Evolutionary conservation across 2,113 vertebrate genomes (phyloP).

Genomic region (Syrmaticus mikado): DNA sequence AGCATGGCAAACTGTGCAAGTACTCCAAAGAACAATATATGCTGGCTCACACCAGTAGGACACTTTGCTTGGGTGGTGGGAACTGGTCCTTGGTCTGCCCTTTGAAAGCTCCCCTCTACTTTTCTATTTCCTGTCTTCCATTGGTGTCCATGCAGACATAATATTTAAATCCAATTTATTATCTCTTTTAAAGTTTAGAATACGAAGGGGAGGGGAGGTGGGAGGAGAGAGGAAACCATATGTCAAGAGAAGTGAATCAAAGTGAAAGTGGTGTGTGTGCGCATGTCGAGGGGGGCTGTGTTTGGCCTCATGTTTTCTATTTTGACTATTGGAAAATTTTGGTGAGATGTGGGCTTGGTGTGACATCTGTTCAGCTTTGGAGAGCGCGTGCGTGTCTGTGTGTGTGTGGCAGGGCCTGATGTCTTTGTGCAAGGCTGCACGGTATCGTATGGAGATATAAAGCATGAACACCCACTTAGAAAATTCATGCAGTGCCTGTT

Average conservation of each 20-base stretch:
- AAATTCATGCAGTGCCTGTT: neutral
- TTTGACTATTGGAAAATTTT: slow-evolving; percentile 9
- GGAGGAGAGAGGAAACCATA: slow-evolving; percentile 3
- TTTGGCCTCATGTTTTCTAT: neutral
- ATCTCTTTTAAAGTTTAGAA: neutral
- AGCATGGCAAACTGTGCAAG: neutral
- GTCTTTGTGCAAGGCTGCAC: neutral
- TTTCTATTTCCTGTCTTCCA: neutral
- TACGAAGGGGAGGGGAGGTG: neutral
- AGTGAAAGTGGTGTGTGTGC: slow-evolving; percentile 10
- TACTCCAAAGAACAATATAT: neutral
- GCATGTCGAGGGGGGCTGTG: neutral
- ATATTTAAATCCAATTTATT: neutral
- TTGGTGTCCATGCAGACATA: neutral
- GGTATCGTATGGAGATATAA: neutral
- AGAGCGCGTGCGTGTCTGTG: accelerated
- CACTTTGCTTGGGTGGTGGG: neutral
- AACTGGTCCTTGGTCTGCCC: neutral
- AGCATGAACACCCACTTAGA: slow-evolving; percentile 18
- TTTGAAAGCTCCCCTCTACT: neutral
- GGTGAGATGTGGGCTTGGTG: neutral
- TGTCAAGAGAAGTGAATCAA: neutral
- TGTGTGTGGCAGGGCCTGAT: slow-evolving; percentile 23
- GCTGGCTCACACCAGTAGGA: neutral
- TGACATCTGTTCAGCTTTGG: neutral